Evolutionary conservation across 2,113 vertebrate species (phyloP), one percentile per base, ranked within the genome.

Genomic region (Podocnemis expansa): DNA sequence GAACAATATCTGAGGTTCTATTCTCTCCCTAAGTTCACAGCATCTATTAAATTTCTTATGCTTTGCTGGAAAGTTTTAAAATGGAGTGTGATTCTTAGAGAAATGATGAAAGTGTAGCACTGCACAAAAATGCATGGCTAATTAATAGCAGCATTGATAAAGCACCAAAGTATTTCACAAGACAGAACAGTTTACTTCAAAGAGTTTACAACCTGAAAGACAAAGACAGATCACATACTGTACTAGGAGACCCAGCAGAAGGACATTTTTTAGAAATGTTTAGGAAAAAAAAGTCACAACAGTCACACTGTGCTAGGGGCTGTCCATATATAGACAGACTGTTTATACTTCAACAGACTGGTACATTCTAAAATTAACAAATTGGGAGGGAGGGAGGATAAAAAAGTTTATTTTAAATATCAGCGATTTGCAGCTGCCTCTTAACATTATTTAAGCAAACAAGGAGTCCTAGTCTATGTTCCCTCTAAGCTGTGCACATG

Each of bases 291-390:
- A n/a, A n/a, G n/a, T 55, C 29, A 51, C 25, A 87, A 10, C 29
- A 82, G 12, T 17, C 10, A 58, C 58, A 0, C 0, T 4, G 24
- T 38, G 41, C 75, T 92, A 51, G 0, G 0, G 25, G 55, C 91
- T 47, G 92, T 9, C 22, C 78, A 58, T 2, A 82, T 3, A 21
- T 0, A 86, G 45, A 38, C 29, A 56, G 34, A 70, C 4, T 22
- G 41, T 27, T 41, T 5, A 12, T 38, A 17, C 8, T 67, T 17
- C 63, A 67, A 67, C 63, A 67, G 34, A n/a, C n/a, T n/a, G n/a
- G n/a, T 63, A 63, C 16, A n/a, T 14, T 63, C 60, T 67, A 67
- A 34, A 67, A 67, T 9, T 8, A 67, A 38, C 34, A 67, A 22
- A 70, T 84, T 75, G 54, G 8, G 80, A 5, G 49, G 76, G 47